Conservation (phyloP, 2,888 invertebrate genomes). For the Anarsia innoxiella region DNA sequence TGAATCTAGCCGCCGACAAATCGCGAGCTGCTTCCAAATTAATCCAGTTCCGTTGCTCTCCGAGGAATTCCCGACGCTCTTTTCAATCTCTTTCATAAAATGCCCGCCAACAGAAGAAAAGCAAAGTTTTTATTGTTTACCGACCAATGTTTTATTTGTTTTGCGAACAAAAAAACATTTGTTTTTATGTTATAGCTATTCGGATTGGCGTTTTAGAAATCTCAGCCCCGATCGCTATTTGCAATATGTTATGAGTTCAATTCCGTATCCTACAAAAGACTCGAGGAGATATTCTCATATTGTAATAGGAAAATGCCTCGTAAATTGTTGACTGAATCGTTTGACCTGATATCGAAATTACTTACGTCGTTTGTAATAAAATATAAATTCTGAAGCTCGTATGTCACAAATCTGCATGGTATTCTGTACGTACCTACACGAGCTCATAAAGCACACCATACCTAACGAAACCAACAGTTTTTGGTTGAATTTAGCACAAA, state of each 20-base stretch:
- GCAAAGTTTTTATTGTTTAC: constrained; percentile 12
- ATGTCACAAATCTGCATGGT: too few relatives aligned
- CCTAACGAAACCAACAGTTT: too few relatives aligned
- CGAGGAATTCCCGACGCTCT: background rate
- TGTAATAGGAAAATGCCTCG: background rate
- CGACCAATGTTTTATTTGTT: constrained; percentile 23
- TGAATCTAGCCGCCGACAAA: constrained; percentile 12
- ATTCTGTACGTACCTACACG: too few relatives aligned
- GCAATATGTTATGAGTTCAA: background rate
- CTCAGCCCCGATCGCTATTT: background rate
- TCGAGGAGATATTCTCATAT: background rate
- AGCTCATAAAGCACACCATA: too few relatives aligned
- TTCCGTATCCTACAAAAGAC: background rate
- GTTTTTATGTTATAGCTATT: constrained; percentile 18
- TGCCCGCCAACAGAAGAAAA: background rate
- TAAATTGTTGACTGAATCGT: too few relatives aligned
- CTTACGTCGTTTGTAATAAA: too few relatives aligned
- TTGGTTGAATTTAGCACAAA: too few relatives aligned
- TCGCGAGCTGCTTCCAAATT: constrained; percentile 10
- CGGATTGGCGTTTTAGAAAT: background rate
- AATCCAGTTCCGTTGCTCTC: constrained; percentile 3
- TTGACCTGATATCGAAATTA: too few relatives aligned
- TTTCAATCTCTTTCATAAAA: constrained; percentile 9
- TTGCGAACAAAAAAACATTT: constrained; percentile 26
- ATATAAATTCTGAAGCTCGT: too few relatives aligned